Evolutionary conservation across 1,140 invertebrate species (phyloP), one percentile per base, ranked within the genome.

Genomic region (Heliconius hewitsoni): DNA sequence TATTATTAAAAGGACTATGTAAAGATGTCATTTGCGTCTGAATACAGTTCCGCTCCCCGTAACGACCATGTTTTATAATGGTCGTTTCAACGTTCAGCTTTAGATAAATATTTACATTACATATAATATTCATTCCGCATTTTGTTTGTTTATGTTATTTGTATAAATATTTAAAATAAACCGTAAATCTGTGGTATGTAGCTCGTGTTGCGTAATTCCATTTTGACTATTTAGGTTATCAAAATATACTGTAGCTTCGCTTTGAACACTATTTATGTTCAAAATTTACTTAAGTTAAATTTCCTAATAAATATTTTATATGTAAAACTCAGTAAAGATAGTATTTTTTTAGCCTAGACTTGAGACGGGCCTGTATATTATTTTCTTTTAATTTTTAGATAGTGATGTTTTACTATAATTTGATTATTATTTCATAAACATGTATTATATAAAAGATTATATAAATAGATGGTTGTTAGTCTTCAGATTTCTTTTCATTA

Each of bases 231-330:
- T 66, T 27, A 30, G 60, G 60, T 66, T 66, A 66, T 16, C 11
- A 30, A 30, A 66, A 30, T 66, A 66, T 16, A 30, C 60, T 27
- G 8, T 16, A 30, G 60, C 23, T 30, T 66, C 27, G 60, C 5
- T 66, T 66, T 66, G 27, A 66, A 66, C 60, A 66, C 23, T 66
- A 30, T 66, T 66, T 66, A 66, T 66, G 13, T 66, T 66, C 3
- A 66, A 30, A 66, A 13, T 66, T 66, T 18, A 66, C 60, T 27
- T 5, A 16, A 13, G 8, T 27, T 23, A 30, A 16, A 66, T 30
- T 66, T 30, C 13, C 9, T 9, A 66, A 30, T 27, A 27, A 27
- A 66, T 66, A 23, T 23, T n/a, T 23, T 57, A n/a, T 57, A 57
- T 52, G 50, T 52, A 19, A 19, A 52, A 19, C 50, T 52, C 19